Percentiles rank a stretch among this genome's conserved stretches.
These are phyloP conservation scores for Pachydiplax longipennis DNA, from an alignment of 2,888 invertebrate species.

Conservation along the genomic window DNA sequence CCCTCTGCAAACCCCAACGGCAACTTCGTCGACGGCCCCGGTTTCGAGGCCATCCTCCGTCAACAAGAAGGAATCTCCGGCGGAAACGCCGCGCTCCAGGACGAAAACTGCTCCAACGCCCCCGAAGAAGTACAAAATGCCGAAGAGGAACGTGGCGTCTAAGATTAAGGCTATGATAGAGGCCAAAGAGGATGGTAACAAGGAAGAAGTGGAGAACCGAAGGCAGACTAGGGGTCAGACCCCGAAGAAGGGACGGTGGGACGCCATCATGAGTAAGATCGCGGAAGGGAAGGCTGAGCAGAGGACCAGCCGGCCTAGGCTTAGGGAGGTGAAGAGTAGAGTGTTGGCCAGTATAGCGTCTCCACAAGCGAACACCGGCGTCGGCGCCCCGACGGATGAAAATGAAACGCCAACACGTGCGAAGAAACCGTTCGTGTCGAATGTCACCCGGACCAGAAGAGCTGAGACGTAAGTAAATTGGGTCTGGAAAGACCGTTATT, in stretches of 20 bases:
- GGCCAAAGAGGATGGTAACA: conserved; percentile 51
- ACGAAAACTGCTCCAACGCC: neutral
- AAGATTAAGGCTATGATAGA: conserved; percentile 78
- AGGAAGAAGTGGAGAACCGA: conserved; percentile 63
- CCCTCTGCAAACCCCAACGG: conserved; percentile 53
- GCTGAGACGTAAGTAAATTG: neutral
- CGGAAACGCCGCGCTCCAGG: neutral
- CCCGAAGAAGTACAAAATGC: conserved; percentile 76
- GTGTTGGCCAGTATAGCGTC: conserved; percentile 62
- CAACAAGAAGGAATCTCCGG: neutral
- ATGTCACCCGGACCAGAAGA: conserved; percentile 15
- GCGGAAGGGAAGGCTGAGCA: conserved; percentile 73
- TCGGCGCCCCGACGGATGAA: neutral
- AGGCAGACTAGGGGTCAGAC: conserved; percentile 66
- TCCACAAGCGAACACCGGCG: neutral
- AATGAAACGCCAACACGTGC: neutral
- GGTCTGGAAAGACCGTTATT: neutral
- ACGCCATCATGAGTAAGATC: conserved; percentile 84
- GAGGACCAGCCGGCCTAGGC: conserved; percentile 70
- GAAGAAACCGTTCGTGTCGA: conserved; percentile 27
- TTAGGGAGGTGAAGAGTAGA: conserved; percentile 89
- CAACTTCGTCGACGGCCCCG: neutral
- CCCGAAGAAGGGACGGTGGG: conserved; percentile 74
- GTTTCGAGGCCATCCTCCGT: neutral
- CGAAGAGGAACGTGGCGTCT: conserved; percentile 77